Conservation (phyloP, 2,113 vertebrate species). For the Pteropus alecto region DNA sequence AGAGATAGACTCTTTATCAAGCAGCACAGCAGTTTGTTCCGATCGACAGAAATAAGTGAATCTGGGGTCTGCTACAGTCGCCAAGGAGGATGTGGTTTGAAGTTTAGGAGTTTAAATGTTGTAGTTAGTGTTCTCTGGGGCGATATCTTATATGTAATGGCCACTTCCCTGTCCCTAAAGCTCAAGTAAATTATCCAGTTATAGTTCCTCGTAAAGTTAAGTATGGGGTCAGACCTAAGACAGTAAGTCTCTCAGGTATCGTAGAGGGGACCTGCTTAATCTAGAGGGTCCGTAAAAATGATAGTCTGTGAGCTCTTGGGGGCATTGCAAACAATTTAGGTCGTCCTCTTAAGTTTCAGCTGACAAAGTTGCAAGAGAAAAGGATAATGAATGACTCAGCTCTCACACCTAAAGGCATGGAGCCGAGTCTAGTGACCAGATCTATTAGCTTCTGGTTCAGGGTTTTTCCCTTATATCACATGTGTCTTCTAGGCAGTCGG, state of each 20-base stretch:
- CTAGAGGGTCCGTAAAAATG: neutral
- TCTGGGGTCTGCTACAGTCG: neutral
- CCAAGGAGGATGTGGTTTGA: neutral
- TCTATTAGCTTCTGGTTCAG: neutral
- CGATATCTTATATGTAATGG: neutral
- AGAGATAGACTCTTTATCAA: constrained; percentile 7
- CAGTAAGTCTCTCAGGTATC: neutral
- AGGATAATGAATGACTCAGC: neutral
- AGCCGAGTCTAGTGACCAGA: neutral
- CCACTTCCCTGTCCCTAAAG: neutral
- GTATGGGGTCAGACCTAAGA: neutral
- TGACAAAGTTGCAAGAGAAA: neutral
- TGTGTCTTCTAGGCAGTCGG: neutral
- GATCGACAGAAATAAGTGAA: neutral
- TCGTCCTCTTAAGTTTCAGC: neutral
- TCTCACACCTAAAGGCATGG: neutral
- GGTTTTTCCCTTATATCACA: neutral
- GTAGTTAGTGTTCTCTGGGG: neutral
- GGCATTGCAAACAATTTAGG: neutral
- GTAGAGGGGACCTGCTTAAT: neutral
- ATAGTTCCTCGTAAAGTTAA: neutral
- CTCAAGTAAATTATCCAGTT: neutral
- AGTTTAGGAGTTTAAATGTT: neutral
- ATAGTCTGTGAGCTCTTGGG: neutral
- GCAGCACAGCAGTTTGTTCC: neutral